Evolutionary conservation across 1,140 invertebrate genomes (phyloP).

Genomic region (Calosoma granatense): DNA sequence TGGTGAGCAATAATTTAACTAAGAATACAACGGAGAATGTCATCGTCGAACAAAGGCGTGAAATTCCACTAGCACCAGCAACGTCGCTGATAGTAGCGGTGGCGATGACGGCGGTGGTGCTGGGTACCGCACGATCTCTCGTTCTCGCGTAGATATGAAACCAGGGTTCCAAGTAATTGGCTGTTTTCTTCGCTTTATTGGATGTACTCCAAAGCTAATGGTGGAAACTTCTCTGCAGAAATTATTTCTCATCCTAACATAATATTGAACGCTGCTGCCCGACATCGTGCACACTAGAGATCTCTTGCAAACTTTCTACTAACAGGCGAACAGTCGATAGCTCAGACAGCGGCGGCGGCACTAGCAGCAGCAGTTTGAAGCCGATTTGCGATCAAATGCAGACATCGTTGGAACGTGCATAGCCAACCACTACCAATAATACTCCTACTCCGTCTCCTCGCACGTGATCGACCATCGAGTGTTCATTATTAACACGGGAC

Average conservation of each 20-base stretch:
- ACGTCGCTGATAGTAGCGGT: no score
- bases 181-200: background rate
- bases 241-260: background rate
- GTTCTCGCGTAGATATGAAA: background rate
- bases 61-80: background rate
- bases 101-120: background rate
- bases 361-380: no score
- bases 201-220: background rate
- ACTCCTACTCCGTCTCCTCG: no score
- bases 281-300: no score
- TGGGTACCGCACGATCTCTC: background rate
- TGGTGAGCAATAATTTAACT: background rate
- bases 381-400: background rate
- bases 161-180: background rate
- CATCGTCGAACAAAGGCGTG: background rate
- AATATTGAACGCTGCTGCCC: background rate
- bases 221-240: background rate
- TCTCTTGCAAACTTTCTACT: background rate
- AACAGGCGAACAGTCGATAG: background rate
- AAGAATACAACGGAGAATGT: background rate
- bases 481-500: no score
- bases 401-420: background rate
- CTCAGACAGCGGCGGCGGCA: no score
- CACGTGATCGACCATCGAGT: no score
- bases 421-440: no score